Evolutionary conservation across 2,797 vertebrate species (phyloP), one percentile per base, ranked within the genome.

Genomic region (Xenops minutus): DNA sequence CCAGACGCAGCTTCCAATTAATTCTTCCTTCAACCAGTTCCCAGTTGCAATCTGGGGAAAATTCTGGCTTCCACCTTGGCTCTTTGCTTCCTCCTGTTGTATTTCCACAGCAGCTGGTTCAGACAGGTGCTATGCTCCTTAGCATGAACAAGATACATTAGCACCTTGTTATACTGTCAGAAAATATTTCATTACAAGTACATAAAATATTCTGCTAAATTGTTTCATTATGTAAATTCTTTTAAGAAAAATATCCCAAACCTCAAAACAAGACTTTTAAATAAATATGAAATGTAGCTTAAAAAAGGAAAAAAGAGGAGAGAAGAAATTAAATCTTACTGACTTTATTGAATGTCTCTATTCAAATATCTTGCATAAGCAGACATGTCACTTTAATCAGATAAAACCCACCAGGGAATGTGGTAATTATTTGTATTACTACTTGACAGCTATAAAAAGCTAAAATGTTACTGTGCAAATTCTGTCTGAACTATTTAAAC

Each of bases 301-400:
- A 44, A 75, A 88, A 92, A 87, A 73, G 69, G 3, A 36, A 44
- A 74, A 76, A 76, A 61, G 12, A 82, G 44, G 55, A 90, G 43
- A 81, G 29, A 54, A 51, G 37, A 93, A 97, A 93, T 91, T 88
- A 95, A 95, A 89, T 77, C 37, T 89, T 93, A 85, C 87, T 88
- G 77, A 89, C 82, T 93, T 88, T 89, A 94, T 91, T 96, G 79
- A 93, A 94, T 91, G 79, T 92, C 87, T 97, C 75, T 91, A 95
- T 92, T 95, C 89, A 96, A 95, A 95, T 90, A 84, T 54, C 94
- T 93, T 96, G 83, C 88, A 90, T 93, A 96, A 97, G 78, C 86
- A 96, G 93, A 95, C 89, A 88, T 96, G 91, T 93, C 96, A 97
- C 77, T 97, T 97, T 96, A 96, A 96, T 97, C 92, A 95, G 78